A percentile compares a stretch with the other conserved stretches of the same genome.
phyloP scores from a whole-genome alignment of 1,140 invertebrate species.

The Drosophila arawakana region DNA sequence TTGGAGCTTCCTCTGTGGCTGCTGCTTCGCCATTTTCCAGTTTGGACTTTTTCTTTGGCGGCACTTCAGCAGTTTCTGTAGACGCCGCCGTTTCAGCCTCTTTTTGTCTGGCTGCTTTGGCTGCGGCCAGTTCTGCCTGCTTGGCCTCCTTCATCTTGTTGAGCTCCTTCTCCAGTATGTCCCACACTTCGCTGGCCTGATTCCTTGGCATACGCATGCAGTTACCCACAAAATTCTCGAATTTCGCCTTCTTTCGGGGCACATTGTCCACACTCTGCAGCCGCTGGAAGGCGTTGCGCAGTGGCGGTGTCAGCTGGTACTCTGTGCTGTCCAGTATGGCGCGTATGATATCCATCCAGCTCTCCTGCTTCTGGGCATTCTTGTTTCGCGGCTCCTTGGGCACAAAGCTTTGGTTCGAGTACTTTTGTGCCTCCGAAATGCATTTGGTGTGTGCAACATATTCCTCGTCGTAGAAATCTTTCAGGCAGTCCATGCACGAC shows the following conservation, averaged over 20 bases:
- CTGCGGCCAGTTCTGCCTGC: constrained; percentile 59
- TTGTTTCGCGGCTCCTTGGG: constrained; percentile 91
- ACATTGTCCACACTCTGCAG: constrained; percentile 93
- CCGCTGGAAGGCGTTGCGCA: constrained; percentile 88
- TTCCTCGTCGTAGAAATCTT: constrained; percentile 92
- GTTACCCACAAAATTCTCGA: constrained; percentile 91
- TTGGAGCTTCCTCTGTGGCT: neutral
- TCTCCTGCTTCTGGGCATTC: constrained; percentile 95
- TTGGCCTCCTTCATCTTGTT: constrained; percentile 85
- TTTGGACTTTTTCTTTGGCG: constrained; percentile 69
- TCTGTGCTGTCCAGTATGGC: constrained; percentile 87
- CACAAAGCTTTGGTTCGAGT: constrained; percentile 90
- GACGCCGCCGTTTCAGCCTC: constrained; percentile 20
- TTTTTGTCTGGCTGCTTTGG: constrained; percentile 51
- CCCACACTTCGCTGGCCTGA: constrained; percentile 88
- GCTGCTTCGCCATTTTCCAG: constrained; percentile 71
- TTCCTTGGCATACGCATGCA: constrained; percentile 86
- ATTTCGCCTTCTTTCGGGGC: constrained; percentile 96
- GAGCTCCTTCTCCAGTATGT: constrained; percentile 88
- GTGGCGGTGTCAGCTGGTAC: constrained; percentile 86
- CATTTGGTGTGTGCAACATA: constrained; percentile 95
- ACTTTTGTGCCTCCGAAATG: constrained; percentile 95
- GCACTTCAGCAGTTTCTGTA: constrained; percentile 33
- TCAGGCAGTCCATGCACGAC: constrained; percentile 95
- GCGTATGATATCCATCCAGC: constrained; percentile 94